These are phyloP conservation scores for Pollenia angustigena DNA, from an alignment of 2,888 invertebrate species.

Conservation along the genomic window DNA sequence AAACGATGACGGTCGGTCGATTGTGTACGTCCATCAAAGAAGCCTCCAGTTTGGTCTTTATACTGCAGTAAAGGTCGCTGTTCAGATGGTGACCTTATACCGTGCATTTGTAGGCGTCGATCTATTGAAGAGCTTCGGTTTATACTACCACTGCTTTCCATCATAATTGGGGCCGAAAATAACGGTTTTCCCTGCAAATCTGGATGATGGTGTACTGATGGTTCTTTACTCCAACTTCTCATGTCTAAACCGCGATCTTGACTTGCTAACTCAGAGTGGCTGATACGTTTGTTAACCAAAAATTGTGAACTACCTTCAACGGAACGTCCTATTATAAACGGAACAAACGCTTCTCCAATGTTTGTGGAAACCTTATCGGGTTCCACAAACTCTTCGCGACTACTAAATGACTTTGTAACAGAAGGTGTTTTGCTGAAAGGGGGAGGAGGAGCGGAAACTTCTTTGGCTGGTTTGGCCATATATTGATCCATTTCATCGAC, in stretches of 20 bases:
- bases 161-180: conserved; percentile 59
- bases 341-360: conserved; percentile 80
- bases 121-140: conserved; percentile 54
- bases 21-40: conserved; percentile 81
- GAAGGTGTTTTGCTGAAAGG: conserved; percentile 59
- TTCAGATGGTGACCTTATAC: conserved; percentile 79
- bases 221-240: conserved; percentile 58
- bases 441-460: conserved; percentile 49
- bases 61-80: conserved; percentile 78
- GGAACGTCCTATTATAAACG: conserved; percentile 77
- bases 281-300: conserved; percentile 39
- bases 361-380: conserved; percentile 75
- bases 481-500: conserved; percentile 84
- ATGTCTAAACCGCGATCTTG: conserved; percentile 63
- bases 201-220: conserved; percentile 67
- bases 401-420: conserved; percentile 76
- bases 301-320: conserved; percentile 62
- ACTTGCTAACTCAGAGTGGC: conserved; percentile 53
- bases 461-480: conserved; percentile 76
- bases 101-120: conserved; percentile 40
- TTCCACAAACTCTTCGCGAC: conserved; percentile 79
- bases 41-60: conserved; percentile 77
- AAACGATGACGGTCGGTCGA: conserved; percentile 82
- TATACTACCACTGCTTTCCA: conserved; percentile 74
- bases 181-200: conserved; percentile 68